Conservation (phyloP, 2,797 vertebrate genomes). For the Thalassophryne amazonica region DNA sequence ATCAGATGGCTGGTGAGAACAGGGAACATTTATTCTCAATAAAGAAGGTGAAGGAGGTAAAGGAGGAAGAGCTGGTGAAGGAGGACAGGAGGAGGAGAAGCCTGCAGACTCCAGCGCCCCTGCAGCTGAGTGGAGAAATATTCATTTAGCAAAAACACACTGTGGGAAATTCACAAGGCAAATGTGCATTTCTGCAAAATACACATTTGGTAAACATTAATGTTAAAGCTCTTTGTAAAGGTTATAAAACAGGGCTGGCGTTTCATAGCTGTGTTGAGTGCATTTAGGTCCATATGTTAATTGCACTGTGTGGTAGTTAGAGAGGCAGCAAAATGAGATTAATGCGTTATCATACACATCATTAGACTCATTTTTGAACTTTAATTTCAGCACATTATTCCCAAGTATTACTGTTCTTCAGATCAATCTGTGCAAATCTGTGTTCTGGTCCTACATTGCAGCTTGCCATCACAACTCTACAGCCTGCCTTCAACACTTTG, state of each 20-base stretch:
- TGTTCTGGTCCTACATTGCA: too few species aligned
- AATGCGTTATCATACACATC: background rate
- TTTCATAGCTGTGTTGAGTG: conserved; percentile 18
- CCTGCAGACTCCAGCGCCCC: conserved; percentile 48
- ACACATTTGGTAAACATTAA: conserved; percentile 27
- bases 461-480: too few species aligned
- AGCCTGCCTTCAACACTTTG: too few species aligned
- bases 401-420: too few species aligned
- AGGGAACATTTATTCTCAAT: conserved; percentile 27
- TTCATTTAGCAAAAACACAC: conserved; percentile 43
- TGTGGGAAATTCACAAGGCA: conserved; percentile 38
- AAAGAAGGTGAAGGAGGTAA: conserved; percentile 32
- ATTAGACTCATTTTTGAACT: background rate
- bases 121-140: conserved; percentile 40
- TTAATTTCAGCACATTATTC: too few species aligned
- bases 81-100: conserved; percentile 24
- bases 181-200: conserved; percentile 51
- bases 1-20: conserved; percentile 36
- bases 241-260: conserved; percentile 6
- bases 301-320: background rate
- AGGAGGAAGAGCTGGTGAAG: conserved; percentile 9
- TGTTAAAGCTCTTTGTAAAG: conserved; percentile 31
- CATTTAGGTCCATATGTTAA: conserved; percentile 15
- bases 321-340: background rate
- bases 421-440: too few species aligned